A percentile compares a stretch with the other conserved stretches of the same genome.
These are phyloP conservation scores for Macrotis lagotis DNA, from an alignment of 2,113 vertebrate genomes.

Conservation along the genomic window DNA sequence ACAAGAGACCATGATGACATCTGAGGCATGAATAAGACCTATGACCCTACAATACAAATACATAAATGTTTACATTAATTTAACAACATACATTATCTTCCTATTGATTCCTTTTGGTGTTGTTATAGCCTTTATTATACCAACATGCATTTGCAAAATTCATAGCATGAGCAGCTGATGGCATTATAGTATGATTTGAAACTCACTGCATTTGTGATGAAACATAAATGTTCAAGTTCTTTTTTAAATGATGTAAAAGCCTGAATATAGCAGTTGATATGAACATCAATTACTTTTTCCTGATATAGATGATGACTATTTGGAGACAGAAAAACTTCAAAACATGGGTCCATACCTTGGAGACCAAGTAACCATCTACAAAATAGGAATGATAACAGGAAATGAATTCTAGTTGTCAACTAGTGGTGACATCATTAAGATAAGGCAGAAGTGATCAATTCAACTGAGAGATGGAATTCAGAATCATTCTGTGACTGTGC, in stretches of 20 bases:
- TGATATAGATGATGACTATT: not conserved
- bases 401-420: not conserved
- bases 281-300: not conserved
- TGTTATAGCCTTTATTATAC: not conserved
- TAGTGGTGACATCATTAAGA: not conserved
- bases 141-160: conserved; percentile 8
- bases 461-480: not conserved
- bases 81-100: not conserved
- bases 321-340: not conserved
- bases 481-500: not conserved
- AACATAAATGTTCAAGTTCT: conserved; percentile 5
- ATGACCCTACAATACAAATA: not conserved
- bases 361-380: conserved; percentile 7
- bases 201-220: conserved; percentile 7
- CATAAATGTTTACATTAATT: not conserved
- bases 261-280: not conserved
- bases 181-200: conserved; percentile 8
- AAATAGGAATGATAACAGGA: conserved; percentile 6
- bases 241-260: not conserved
- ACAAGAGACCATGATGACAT: not conserved
- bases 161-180: not conserved
- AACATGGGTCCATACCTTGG: not conserved
- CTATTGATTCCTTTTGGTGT: not conserved
- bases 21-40: conserved; percentile 12
- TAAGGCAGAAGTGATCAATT: not conserved